Base-by-base conservation (phyloP, 2,113 vertebrate species). In the Bucco capensis region DNA sequence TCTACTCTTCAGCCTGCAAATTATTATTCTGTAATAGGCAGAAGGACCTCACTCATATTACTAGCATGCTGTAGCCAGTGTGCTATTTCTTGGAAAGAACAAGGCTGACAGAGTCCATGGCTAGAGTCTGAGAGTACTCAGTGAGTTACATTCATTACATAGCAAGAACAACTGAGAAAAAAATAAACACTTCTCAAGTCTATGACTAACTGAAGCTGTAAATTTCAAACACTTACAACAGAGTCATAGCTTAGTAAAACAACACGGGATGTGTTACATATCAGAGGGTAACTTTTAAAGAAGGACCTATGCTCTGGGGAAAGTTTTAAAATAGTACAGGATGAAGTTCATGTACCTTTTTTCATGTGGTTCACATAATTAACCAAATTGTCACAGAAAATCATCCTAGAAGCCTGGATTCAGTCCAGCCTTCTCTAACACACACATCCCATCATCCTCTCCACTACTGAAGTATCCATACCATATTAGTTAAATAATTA, bases 181-280 rank as follows among this genome's bases (percentile, higher is more conserved):
- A 96, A 90, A 95, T 89, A 96, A 96, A 96, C 92, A 93, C 83
- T 82, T 88, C 85, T 89, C 66, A 81, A 72, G 33, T 54, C 92
- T 90, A 40, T 40, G 65, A 94, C 93, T 78, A 88, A 78, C 76
- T 58, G 50, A 92, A 86, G 86, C 64, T 90, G 88, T 95, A 94
- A 85, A 94, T 93, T 95, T 96, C 90, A 89, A 93, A 89, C 90
- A 90, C 77, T 92, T 82, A 75, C 90, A 93, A 85, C 22, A 31
- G 70, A 94, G 58, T 72, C 86, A 84, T 28, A 87, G 84, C 81
- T 92, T 88, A 94, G 83, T 74, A 86, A 94, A 94, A 89, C 86
- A 94, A 72, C 81, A 82, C 1, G 1, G 50, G 81, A 84, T 7
- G 78, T 94, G 90, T 93, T 89, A 86, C 66, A n/a, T 92, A 90